Evolutionary conservation across 2,888 invertebrate genomes (phyloP).

Genomic region (Gastrophysa polygoni): DNA sequence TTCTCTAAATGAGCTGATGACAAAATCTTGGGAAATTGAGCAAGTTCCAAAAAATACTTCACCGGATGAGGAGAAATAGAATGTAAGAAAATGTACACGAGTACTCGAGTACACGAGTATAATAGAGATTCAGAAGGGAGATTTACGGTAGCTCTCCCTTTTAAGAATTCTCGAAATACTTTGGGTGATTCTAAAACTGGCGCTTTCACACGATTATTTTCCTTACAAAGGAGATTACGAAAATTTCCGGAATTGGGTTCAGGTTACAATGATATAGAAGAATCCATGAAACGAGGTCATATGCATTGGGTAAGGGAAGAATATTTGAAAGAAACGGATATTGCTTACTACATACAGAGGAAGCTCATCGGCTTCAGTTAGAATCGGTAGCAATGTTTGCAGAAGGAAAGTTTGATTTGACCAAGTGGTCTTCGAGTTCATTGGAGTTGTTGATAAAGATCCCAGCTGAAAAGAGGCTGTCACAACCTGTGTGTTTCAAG

Average conservation of each 20-base stretch:
- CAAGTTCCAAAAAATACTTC: slow-evolving; percentile 2
- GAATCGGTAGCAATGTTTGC: slow-evolving; percentile 11
- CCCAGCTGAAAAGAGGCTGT: neutral
- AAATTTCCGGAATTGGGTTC: neutral
- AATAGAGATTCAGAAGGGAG: neutral
- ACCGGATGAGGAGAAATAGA: neutral
- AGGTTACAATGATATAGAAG: slow-evolving; percentile 7
- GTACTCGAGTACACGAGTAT: no score
- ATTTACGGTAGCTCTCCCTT: slow-evolving; percentile 9
- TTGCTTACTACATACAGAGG: neutral
- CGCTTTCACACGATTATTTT: neutral
- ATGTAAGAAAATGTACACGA: slow-evolving; percentile 3
- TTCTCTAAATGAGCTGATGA: neutral
- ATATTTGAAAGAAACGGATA: slow-evolving; percentile 1
- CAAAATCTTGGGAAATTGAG: slow-evolving; percentile 9
- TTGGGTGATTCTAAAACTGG: slow-evolving; percentile 10
- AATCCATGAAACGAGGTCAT: slow-evolving; percentile 10
- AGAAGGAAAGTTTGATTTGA: slow-evolving; percentile 12
- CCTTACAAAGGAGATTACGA: slow-evolving; percentile 5
- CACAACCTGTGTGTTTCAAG: neutral
- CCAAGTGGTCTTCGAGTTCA: slow-evolving; percentile 16
- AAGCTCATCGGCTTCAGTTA: slow-evolving; percentile 4
- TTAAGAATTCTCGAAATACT: slow-evolving; percentile 1
- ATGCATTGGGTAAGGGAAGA: neutral
- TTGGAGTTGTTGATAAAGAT: neutral